Conservation (phyloP, 2,113 vertebrate genomes). For the Diglossa brunneiventris region DNA sequence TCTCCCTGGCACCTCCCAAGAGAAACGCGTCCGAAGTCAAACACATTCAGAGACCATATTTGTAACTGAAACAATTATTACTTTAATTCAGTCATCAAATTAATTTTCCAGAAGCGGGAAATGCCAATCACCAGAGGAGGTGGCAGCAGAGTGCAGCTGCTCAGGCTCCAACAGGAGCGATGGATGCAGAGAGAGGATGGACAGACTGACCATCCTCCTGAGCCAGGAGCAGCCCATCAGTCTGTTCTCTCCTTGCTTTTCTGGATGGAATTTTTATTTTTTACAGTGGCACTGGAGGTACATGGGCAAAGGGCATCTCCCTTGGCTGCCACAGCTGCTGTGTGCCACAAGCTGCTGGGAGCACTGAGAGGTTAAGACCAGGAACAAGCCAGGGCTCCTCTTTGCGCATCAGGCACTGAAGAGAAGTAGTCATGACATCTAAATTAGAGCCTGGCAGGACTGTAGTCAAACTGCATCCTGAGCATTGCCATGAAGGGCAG, state of each 20-base stretch:
- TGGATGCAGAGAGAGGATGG: not conserved
- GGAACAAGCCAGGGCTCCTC: not conserved
- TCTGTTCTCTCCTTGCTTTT: not conserved
- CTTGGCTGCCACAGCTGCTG: not conserved
- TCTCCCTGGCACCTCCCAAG: constrained; percentile 17
- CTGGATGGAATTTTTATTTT: not conserved
- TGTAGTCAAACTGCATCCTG: not conserved
- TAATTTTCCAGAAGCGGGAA: constrained; percentile 17
- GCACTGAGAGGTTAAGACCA: fast-evolving
- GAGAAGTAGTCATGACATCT: not conserved
- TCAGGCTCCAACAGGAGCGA: not conserved
- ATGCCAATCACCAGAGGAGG: not conserved
- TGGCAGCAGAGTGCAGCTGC: not conserved
- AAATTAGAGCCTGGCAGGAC: not conserved
- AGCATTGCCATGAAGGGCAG: not conserved
- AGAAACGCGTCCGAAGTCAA: not conserved
- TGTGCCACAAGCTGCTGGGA: fast-evolving
- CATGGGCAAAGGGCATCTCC: not conserved
- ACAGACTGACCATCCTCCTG: not conserved
- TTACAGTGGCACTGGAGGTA: fast-evolving
- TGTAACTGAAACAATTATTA: constrained; percentile 43
- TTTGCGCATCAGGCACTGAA: not conserved
- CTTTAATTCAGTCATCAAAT: constrained; percentile 47
- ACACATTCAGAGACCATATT: not conserved
- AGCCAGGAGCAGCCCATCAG: fast-evolving